Base-by-base conservation (phyloP, 37 sponge, comb jelly and placozoan species). In the Sycon ciliatum region DNA sequence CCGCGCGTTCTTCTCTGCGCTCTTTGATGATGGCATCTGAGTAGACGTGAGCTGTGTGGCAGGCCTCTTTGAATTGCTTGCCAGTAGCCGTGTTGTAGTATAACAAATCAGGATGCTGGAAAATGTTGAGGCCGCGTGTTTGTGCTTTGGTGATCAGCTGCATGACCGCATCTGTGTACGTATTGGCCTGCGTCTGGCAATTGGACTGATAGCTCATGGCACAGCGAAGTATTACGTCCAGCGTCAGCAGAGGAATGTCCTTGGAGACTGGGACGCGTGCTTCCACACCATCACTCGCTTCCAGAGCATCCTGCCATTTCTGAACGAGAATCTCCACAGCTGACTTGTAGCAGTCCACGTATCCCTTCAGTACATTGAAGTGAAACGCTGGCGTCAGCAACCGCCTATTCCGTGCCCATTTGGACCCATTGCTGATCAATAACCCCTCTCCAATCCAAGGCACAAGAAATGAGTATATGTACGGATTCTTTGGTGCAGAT, bases 311-410 rank as follows among this genome's bases (percentile, higher is more conserved):
- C 67, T 13, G 36, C 36, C 36, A n/a, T n/a, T n/a, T 38, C 24
- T 30, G 26, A 38, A 38, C 6, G 9, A 67, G 36, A 7, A 67
- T 7, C 6, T 38, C 9, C 13, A 26, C 13, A 66, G 4, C 27
- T 23, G 2, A 34, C 18, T 67, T 16, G 65, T 80, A 92, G 11
- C 87, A 77, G 13, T 46, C 39, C 0, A 87, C 73, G 69, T 92
- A 92, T 2, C 69, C 74, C 54, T 79, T 87, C 2, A 92, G 63
- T 11, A 92, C 64, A 2, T 73, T 80, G 57, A 55, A 84, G 67
- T 88, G 93, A 34, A 92, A 92, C 28, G 83, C 93, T 9, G 88
- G 83, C 1, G 88, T 92, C 4, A 91, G 68, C 6, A 92, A 73
- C 1, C 83, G 68, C 13, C 93, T 63, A 34, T 73, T 88, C 28